Base-by-base conservation (phyloP, 2,888 invertebrate genomes). In the Drosophila ezoana region DNA sequence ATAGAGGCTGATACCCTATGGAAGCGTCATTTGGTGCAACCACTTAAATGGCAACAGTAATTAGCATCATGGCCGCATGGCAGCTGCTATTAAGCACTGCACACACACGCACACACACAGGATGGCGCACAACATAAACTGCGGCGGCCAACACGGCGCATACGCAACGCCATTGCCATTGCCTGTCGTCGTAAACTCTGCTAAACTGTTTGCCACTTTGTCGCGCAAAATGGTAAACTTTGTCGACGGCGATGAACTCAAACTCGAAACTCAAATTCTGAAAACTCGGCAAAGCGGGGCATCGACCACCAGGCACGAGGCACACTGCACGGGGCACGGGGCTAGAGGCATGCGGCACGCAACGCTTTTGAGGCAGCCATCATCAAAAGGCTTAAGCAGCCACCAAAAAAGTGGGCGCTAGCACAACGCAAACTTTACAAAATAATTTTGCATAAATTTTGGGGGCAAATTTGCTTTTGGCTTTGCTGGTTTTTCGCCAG, bases 401-500 rank as follows among this genome's bases (percentile, higher is more conserved):
- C 65, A 68, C 76, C 64, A 54, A 54, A 76, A 79, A 84, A 79
- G 23, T 76, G 84, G 84, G 81, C 87, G 76, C 64, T 71, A 69
- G 63, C 68, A 59, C 67, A 69, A 56, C 75, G 66, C 81, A 85
- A 85, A 86, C 81, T 85, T 88, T 87, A 84, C 78, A 70, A 87
- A 86, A 90, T 89, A 90, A 89, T 89, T 90, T 89, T 90, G 90
- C 89, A 89, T 89, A 89, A 84, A 89, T 89, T 90, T 90, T 81
- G 72, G 72, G 70, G 69, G 40, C 74, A 89, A 89, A 87, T 86
- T 84, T 82, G 81, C 82, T 84, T 73, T 88, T 89, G 86, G 81
- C 74, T 81, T 75, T 81, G 59, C 84, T 66, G 75, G 72, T 68
- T 74, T 70, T 77, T 56, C 28, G 35, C 35, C 20, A 38, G 20